These are phyloP conservation scores for Agonopterix subpropinquella DNA, from an alignment of 2,888 invertebrate species.

Conservation along the genomic window DNA sequence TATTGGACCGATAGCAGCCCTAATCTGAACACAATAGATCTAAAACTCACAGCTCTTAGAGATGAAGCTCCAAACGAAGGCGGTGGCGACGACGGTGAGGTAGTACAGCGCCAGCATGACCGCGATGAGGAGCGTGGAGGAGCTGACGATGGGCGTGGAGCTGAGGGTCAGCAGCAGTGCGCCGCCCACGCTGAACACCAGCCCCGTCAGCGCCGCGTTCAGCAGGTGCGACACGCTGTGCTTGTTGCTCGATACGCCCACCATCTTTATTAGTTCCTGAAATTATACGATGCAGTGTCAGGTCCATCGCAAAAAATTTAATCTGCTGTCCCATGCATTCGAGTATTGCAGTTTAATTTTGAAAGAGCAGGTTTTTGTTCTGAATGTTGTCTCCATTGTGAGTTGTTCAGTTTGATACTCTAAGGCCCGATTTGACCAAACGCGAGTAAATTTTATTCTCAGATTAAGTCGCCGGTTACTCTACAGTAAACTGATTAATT, in stretches of 20 bases:
- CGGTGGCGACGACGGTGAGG: slow-evolving; percentile 72
- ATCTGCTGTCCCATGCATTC: too few relatives aligned
- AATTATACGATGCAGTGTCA: neutral
- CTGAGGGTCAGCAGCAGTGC: slow-evolving; percentile 44
- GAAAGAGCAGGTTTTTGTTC: too few relatives aligned
- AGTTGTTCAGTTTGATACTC: too few relatives aligned
- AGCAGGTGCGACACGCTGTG: slow-evolving; percentile 82
- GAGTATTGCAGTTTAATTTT: too few relatives aligned
- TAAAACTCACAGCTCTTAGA: slow-evolving; percentile 75
- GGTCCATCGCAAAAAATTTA: too few relatives aligned
- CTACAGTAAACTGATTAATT: too few relatives aligned
- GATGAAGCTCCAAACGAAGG: slow-evolving; percentile 67
- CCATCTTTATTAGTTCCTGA: slow-evolving; percentile 87
- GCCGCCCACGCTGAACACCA: slow-evolving; percentile 61
- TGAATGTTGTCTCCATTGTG: too few relatives aligned
- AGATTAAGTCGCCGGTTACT: too few relatives aligned
- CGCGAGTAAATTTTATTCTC: too few relatives aligned
- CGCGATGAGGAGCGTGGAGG: slow-evolving; percentile 70
- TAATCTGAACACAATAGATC: too few relatives aligned
- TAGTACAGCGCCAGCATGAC: slow-evolving; percentile 77
- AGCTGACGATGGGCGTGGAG: slow-evolving; percentile 64
- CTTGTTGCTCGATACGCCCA: slow-evolving; percentile 80
- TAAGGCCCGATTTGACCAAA: too few relatives aligned
- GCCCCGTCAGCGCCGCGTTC: slow-evolving; percentile 74
- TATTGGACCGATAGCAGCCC: too few relatives aligned